A percentile compares a stretch with the other conserved stretches of the same genome.
phyloP scores from a whole-genome alignment of 2,888 invertebrate genomes.

The Caenorhabditis panamensis region DNA sequence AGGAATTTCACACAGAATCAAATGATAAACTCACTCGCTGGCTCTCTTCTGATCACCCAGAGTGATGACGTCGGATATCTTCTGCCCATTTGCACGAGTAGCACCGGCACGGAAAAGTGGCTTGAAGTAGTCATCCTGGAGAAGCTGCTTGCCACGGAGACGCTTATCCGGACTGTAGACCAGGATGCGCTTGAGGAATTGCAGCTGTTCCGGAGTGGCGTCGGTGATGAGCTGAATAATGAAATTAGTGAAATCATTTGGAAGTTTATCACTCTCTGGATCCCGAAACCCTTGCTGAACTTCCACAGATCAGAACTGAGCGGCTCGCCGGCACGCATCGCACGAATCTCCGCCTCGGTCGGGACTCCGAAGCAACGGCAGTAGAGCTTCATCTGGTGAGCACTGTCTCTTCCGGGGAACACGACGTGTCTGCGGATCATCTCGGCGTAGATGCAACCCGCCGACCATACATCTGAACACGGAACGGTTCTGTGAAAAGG shows the following conservation, averaged over 20 bases:
- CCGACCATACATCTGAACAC: constrained; percentile 72
- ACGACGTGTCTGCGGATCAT: constrained; percentile 69
- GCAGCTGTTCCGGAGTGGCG: constrained; percentile 54
- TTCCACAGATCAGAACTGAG: constrained; percentile 31
- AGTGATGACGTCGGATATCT: constrained; percentile 61
- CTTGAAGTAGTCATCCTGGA: constrained; percentile 69
- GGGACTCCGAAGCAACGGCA: constrained; percentile 58
- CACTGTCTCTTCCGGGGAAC: constrained; percentile 69
- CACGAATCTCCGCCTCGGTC: constrained; percentile 34
- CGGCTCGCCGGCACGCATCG: constrained; percentile 50
- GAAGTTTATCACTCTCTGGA: constrained; percentile 39
- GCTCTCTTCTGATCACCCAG: constrained; percentile 58
- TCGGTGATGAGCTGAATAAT: constrained; percentile 56
- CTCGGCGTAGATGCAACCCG: constrained; percentile 72
- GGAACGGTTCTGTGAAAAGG: not conserved
- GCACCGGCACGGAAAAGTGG: constrained; percentile 55
- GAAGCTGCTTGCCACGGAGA: constrained; percentile 61
- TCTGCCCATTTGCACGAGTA: constrained; percentile 62
- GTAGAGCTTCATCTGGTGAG: constrained; percentile 58
- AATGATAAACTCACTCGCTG: constrained; percentile 18
- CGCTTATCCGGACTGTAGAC: constrained; percentile 69
- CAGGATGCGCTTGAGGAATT: constrained; percentile 66
- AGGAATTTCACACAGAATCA: not conserved
- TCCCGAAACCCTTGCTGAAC: constrained; percentile 41
- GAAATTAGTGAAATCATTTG: not conserved